Conservation (phyloP, 2,888 invertebrate species). For the Acrocyrtus sp. region DNA sequence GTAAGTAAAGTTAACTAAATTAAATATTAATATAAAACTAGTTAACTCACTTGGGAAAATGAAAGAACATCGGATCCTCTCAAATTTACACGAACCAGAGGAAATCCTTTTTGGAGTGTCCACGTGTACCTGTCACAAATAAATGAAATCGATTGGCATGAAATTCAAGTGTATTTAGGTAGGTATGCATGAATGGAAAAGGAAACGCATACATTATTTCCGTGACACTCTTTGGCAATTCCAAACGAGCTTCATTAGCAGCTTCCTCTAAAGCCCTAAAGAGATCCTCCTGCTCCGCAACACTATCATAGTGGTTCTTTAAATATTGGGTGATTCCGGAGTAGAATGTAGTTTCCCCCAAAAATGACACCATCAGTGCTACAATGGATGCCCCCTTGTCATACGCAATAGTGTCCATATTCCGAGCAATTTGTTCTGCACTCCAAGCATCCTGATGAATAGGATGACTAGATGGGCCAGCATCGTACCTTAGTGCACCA, state of each 20-base stretch:
- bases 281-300: slow-evolving; percentile 38
- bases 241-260: slow-evolving; percentile 6
- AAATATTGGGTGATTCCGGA: slow-evolving; percentile 28
- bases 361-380: slow-evolving; percentile 47
- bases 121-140: no score
- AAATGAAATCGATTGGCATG: no score
- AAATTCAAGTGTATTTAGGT: no score
- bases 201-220: slow-evolving; percentile 45
- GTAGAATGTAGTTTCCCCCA: slow-evolving; percentile 37
- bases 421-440: slow-evolving; percentile 22
- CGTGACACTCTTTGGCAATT: slow-evolving; percentile 4
- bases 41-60: neutral
- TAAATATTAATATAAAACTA: no score
- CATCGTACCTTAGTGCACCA: slow-evolving; percentile 28
- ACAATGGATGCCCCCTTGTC: slow-evolving; percentile 51
- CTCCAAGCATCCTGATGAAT: slow-evolving; percentile 34
- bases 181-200: no score
- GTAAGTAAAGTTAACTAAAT: no score
- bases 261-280: slow-evolving; percentile 30
- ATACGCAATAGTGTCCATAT: slow-evolving; percentile 39
- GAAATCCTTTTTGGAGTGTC: slow-evolving; percentile 44
- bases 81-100: slow-evolving; percentile 20
- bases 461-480: slow-evolving; percentile 29
- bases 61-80: neutral
- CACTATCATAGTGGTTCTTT: neutral